Evolutionary conservation across 2,888 invertebrate genomes (phyloP).

Genomic region (Atherix ibis): DNA sequence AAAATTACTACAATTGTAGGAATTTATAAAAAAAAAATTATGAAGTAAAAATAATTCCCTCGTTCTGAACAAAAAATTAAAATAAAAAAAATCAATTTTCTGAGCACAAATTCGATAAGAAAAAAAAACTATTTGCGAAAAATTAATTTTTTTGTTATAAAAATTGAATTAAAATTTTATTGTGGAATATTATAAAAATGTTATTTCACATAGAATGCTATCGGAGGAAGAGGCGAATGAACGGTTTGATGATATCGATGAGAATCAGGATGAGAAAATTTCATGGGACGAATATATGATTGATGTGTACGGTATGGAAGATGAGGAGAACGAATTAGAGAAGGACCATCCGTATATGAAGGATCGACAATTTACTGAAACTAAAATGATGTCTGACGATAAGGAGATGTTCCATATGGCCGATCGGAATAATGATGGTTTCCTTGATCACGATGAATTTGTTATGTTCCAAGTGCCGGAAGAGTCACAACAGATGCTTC

Average conservation of each 20-base stretch:
- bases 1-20: too few relatives aligned
- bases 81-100: too few relatives aligned
- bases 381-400: conserved; percentile 57
- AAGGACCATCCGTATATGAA: conserved; percentile 31
- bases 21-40: too few relatives aligned
- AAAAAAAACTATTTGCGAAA: too few relatives aligned
- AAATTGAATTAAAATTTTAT: too few relatives aligned
- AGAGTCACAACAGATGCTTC: conserved; percentile 77
- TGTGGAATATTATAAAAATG: too few relatives aligned
- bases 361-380: conserved; percentile 37
- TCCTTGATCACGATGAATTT: conserved; percentile 62
- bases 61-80: too few relatives aligned
- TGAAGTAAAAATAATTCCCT: too few relatives aligned
- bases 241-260: conserved; percentile 72
- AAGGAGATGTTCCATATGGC: conserved; percentile 72
- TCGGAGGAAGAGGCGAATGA: conserved; percentile 78
- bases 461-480: conserved; percentile 85
- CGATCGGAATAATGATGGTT: conserved; percentile 67
- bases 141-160: too few relatives aligned
- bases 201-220: conserved; percentile 45
- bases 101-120: too few relatives aligned
- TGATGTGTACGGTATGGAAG: conserved; percentile 69
- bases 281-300: conserved; percentile 84
- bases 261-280: conserved; percentile 61
- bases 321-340: conserved; percentile 37